phyloP scores from a whole-genome alignment of 2,888 invertebrate species.

The Chaetogeoica ovagalla region DNA sequence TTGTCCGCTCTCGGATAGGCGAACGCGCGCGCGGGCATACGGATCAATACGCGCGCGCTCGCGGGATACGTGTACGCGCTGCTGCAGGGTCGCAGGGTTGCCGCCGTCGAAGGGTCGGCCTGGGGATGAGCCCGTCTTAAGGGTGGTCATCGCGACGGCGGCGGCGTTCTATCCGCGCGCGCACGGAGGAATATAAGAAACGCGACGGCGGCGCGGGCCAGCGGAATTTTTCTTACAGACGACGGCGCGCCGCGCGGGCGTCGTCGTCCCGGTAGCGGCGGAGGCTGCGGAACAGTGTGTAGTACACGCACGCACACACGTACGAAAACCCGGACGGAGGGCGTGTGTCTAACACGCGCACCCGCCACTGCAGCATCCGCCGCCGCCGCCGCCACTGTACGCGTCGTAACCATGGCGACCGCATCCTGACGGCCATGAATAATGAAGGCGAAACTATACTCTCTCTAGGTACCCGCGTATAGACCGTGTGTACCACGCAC shows the following conservation, averaged over 20 bases:
- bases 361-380: neutral
- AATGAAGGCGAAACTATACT: conserved; percentile 47
- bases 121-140: conserved; percentile 50
- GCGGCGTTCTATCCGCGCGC: neutral
- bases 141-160: conserved; percentile 15
- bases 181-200: conserved; percentile 27
- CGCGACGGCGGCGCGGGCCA: conserved; percentile 5
- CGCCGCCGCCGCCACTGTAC: neutral
- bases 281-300: neutral
- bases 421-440: conserved; percentile 52
- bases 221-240: conserved; percentile 42
- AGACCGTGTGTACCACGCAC: neutral
- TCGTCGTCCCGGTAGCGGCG: neutral
- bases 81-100: neutral
- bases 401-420: conserved; percentile 43
- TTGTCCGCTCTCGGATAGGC: conserved; percentile 8
- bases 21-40: conserved; percentile 21
- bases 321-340: neutral
- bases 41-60: conserved; percentile 35
- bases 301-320: too few species aligned
- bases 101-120: neutral
- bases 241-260: conserved; percentile 15
- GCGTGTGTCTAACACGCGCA: neutral
- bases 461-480: neutral
- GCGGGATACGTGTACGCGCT: neutral